Percentiles rank a stretch among this genome's conserved stretches.
Conservation (phyloP, 2,888 invertebrate genomes). For the Panzeria rudis region DNA sequence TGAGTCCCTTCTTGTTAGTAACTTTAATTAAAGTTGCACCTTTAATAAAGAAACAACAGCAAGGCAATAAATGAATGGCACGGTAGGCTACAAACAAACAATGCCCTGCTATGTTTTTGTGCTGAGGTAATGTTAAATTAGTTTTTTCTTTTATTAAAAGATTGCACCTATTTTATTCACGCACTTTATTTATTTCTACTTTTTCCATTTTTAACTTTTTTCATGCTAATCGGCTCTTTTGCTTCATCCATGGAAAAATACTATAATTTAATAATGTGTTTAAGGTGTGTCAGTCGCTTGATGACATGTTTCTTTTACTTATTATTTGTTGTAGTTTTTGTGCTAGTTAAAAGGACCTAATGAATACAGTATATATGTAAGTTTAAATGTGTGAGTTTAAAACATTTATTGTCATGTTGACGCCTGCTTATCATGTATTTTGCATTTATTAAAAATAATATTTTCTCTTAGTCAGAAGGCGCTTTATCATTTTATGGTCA, state of each 20-base stretch:
- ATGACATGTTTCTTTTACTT: constrained; percentile 50
- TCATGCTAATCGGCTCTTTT: constrained; percentile 27
- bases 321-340: constrained; percentile 8
- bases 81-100: neutral
- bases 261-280: constrained; percentile 47
- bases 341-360: constrained; percentile 23
- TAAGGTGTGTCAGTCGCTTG: constrained; percentile 60
- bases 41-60: constrained; percentile 27
- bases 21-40: constrained; percentile 69
- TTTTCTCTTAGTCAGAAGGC: constrained; percentile 41
- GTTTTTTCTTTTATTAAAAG: constrained; percentile 49
- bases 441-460: constrained; percentile 66
- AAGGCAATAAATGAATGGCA: neutral
- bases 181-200: constrained; percentile 30
- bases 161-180: constrained; percentile 64
- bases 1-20: constrained; percentile 51
- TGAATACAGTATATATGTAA: neutral
- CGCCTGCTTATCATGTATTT: constrained; percentile 69
- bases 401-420: constrained; percentile 70
- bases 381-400: constrained; percentile 12
- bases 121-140: no score
- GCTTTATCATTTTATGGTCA: constrained; percentile 40
- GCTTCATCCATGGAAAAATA: constrained; percentile 11
- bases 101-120: neutral
- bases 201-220: constrained; percentile 20